A percentile compares a stretch with the other conserved stretches of the same genome.
These are phyloP conservation scores for Takifugu bimaculatus DNA, from an alignment of 2,113 vertebrate species.

Conservation along the genomic window DNA sequence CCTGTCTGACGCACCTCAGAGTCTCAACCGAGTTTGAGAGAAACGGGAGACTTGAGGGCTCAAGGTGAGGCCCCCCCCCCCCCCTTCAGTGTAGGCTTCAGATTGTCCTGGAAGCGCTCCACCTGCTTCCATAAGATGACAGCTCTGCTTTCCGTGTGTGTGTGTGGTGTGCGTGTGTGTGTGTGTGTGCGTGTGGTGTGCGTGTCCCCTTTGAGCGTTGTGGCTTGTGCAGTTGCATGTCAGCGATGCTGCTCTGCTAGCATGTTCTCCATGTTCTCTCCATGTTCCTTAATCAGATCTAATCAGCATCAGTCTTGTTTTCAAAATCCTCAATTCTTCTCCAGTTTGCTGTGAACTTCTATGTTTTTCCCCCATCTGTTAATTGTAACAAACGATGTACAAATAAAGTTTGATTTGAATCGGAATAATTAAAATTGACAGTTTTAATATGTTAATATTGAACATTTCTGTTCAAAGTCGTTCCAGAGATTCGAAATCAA, in stretches of 20 bases:
- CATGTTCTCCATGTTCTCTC: slow-evolving; percentile 24
- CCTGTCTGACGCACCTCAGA: slow-evolving; percentile 65
- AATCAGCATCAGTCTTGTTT: too few relatives aligned
- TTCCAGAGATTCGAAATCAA: too few relatives aligned
- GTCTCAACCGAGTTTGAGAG: slow-evolving; percentile 98
- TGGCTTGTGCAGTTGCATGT: slow-evolving; percentile 41
- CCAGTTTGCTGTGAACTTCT: too few relatives aligned
- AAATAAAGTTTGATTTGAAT: too few relatives aligned
- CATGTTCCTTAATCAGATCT: slow-evolving; percentile 25
- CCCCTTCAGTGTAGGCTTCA: slow-evolving; percentile 3
- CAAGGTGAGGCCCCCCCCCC: slow-evolving; percentile 86
- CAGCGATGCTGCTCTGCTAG: slow-evolving; percentile 24
- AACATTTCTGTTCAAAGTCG: too few relatives aligned
- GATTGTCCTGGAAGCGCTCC: neutral
- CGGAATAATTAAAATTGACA: too few relatives aligned
- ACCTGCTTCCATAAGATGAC: slow-evolving; percentile 4
- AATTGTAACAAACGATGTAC: too few relatives aligned
- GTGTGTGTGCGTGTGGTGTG: neutral
- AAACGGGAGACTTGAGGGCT: slow-evolving; percentile 99
- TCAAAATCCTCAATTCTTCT: too few relatives aligned
- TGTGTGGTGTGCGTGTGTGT: neutral
- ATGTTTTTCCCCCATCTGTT: too few relatives aligned
- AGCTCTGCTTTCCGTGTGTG: slow-evolving; percentile 16
- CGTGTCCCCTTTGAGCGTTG: neutral
- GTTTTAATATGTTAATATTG: too few relatives aligned